Conservation (phyloP, 2,113 vertebrate genomes). For the Oncorhynchus masou region DNA sequence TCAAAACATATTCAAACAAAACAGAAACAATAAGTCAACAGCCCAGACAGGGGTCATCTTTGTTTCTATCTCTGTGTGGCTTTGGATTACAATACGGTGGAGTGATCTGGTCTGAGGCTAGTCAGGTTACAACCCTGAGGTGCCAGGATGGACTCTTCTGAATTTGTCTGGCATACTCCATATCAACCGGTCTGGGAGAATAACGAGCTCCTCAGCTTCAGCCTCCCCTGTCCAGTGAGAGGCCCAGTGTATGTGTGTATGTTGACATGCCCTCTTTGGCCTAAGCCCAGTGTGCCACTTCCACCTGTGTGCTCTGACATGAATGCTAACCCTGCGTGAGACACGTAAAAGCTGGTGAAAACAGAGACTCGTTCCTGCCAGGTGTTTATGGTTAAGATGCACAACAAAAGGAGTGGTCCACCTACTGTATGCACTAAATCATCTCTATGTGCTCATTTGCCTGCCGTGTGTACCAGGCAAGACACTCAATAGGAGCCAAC, state of each 20-base stretch:
- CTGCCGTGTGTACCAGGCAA: neutral
- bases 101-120: neutral
- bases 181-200: neutral
- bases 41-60: conserved; percentile 49
- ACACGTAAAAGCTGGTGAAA: no score
- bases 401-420: neutral
- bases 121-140: neutral
- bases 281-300: neutral
- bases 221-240: no score
- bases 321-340: neutral
- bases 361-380: neutral
- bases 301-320: neutral
- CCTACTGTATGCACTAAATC: neutral
- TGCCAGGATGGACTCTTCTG: conserved; percentile 41
- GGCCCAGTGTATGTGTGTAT: neutral
- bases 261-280: neutral
- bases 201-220: neutral
- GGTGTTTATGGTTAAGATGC: neutral
- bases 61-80: conserved; percentile 27
- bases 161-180: neutral
- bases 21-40: neutral
- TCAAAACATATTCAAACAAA: neutral
- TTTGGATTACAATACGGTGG: neutral
- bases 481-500: conserved; percentile 17
- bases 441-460: neutral